Base-by-base conservation (phyloP, 1,140 invertebrate genomes). In the Matsumurasca onukii region DNA sequence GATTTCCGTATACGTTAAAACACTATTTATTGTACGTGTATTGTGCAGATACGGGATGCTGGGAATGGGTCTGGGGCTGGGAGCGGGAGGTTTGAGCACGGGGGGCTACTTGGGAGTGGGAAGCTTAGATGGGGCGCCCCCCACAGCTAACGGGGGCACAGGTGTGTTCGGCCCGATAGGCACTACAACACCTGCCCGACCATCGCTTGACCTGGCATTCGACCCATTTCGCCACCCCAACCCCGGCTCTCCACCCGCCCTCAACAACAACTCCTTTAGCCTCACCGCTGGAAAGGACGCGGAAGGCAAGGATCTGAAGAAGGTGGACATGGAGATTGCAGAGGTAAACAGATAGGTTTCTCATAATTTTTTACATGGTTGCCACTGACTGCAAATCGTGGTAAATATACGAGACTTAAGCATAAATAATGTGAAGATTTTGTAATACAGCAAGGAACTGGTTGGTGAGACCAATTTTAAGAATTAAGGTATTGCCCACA, bases 281-380 rank as follows among this genome's bases (percentile, higher is more conserved):
- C 77, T 85, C 61, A 83, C 64, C 20, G 30, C 27, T 9, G 49
- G 1, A 1, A 71, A 67, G 34, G 69, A 68, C 17, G 48, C 5
- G 9, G 52, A 64, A n/a, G 57, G 20, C 29, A 62, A 51, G 22
- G 74, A 70, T 0, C n/a, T 59, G n/a, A 72, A 70, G 20, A 71
- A 94, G 85, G 88, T 95, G 78, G 88, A 90, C 77, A 82, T 90
- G 77, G 93, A 97, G 86, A 95, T 98, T 80, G 88, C 94, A 68
- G 97, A 92, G 85, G n/a, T n/a, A n/a, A n/a, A n/a, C n/a, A n/a
- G n/a, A n/a, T n/a, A n/a, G n/a, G n/a, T n/a, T n/a, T n/a, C n/a
- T n/a, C n/a, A n/a, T n/a, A n/a, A n/a, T n/a, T n/a, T n/a, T n/a
- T n/a, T n/a, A n/a, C n/a, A n/a, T n/a, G n/a, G n/a, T n/a, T n/a